Evolutionary conservation across 1,140 invertebrate species (phyloP).

Genomic region (Leptopilina boulardi): DNA sequence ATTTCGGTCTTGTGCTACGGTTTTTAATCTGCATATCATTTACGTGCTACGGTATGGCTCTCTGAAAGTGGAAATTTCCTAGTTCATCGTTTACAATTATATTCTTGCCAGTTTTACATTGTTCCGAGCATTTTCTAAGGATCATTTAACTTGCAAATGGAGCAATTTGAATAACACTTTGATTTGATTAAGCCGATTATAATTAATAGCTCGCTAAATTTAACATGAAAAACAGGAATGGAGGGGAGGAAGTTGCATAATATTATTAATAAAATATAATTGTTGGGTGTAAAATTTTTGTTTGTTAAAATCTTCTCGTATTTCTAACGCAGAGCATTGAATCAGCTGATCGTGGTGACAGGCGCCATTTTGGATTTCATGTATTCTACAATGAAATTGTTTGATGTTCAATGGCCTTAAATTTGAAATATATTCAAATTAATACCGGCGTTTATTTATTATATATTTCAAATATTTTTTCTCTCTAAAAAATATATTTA

Average conservation of each 20-base stretch:
- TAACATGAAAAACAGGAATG: not conserved
- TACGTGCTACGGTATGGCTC: not conserved
- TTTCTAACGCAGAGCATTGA: no score
- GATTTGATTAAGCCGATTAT: not conserved
- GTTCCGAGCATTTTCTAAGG: conserved; percentile 7
- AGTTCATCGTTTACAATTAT: conserved; percentile 26
- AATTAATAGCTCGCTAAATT: not conserved
- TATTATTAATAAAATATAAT: not conserved
- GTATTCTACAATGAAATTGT: no score
- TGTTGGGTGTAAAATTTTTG: no score
- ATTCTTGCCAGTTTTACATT: conserved; percentile 20
- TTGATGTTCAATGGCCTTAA: no score
- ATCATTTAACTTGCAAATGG: conserved; percentile 16
- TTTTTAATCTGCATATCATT: conserved; percentile 34
- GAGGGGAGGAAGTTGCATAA: not conserved
- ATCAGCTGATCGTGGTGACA: no score
- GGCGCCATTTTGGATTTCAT: no score
- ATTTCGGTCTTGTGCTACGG: conserved; percentile 32
- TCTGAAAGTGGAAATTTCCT: conserved; percentile 19
- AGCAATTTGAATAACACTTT: conserved; percentile 9
- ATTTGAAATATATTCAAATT: no score
- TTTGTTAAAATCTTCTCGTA: no score
- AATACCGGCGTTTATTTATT: no score
- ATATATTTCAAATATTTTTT: no score
- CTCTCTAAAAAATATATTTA: no score